phyloP scores from a whole-genome alignment of 2,888 invertebrate genomes.

The Nudaria mundana region DNA sequence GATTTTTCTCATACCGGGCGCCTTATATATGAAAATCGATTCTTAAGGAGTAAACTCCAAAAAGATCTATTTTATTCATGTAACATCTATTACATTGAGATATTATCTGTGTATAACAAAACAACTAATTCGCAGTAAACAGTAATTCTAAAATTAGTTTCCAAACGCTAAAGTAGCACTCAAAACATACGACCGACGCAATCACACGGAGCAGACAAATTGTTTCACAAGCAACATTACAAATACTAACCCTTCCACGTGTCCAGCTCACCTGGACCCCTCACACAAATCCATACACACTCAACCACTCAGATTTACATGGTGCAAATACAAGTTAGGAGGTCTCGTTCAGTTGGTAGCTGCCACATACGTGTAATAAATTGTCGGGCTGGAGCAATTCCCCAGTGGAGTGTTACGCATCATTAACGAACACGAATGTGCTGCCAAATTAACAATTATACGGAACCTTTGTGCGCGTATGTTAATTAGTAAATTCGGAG shows the following conservation, averaged over 20 bases:
- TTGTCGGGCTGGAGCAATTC: constrained; percentile 36
- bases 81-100: too few species aligned
- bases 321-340: constrained; percentile 4
- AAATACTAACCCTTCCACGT: constrained; percentile 54
- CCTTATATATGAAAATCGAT: too few species aligned
- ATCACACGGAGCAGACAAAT: constrained; percentile 51
- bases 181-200: constrained; percentile 32
- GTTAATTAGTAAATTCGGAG: constrained; percentile 71
- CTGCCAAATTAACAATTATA: constrained; percentile 77
- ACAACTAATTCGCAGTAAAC: constrained; percentile 23
- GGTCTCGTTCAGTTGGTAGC: constrained; percentile 41
- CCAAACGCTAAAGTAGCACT: constrained; percentile 33
- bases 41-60: too few species aligned
- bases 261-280: constrained; percentile 41
- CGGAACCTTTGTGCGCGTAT: constrained; percentile 59
- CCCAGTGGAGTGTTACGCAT: constrained; percentile 53
- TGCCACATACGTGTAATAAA: constrained; percentile 63
- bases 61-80: too few species aligned
- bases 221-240: constrained; percentile 64
- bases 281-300: not conserved
- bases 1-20: too few species aligned
- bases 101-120: too few species aligned
- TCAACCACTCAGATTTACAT: not conserved
- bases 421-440: constrained; percentile 71
- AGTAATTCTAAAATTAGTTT: constrained; percentile 37